Percentiles rank a stretch among this genome's conserved stretches.
Evolutionary conservation across 2,888 invertebrate species (phyloP).

Genomic region (Drosophila suboccidentalis): DNA sequence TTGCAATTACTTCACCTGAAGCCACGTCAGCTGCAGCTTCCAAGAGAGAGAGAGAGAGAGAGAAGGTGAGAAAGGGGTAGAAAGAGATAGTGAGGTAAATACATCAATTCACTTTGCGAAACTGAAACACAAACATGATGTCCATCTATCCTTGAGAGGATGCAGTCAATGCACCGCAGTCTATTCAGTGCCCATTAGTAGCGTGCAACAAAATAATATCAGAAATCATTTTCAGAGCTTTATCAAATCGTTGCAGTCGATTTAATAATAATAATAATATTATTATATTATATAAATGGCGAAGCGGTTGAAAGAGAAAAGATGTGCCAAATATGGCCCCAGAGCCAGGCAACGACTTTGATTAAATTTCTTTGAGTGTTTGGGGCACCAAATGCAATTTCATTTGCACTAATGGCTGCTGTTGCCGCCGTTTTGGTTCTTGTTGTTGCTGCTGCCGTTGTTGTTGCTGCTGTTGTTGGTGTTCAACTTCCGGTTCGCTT

Average conservation of each 20-base stretch:
- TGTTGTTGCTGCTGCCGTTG: slow-evolving; percentile 35
- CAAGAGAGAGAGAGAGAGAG: too few species aligned
- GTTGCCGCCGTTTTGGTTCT: slow-evolving; percentile 41
- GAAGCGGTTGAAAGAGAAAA: slow-evolving; percentile 19
- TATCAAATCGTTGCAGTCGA: slow-evolving; percentile 56
- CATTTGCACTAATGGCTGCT: slow-evolving; percentile 82
- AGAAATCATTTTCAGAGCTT: slow-evolving; percentile 42
- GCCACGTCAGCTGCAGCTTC: slow-evolving; percentile 1
- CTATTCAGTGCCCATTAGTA: background rate
- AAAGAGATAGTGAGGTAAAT: background rate
- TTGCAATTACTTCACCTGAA: slow-evolving; percentile 32
- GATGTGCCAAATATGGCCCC: slow-evolving; percentile 52
- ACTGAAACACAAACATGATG: slow-evolving; percentile 5
- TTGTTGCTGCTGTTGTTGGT: slow-evolving; percentile 38
- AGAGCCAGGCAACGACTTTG: slow-evolving; percentile 56
- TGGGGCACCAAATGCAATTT: slow-evolving; percentile 79
- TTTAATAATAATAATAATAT: slow-evolving; percentile 68
- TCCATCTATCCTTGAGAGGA: background rate
- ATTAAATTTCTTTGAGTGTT: slow-evolving; percentile 82
- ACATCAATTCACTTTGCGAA: slow-evolving; percentile 1
- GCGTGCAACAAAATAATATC: slow-evolving; percentile 32
- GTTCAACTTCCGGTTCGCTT: slow-evolving; percentile 78
- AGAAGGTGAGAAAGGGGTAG: background rate
- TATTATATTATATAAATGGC: slow-evolving; percentile 18
- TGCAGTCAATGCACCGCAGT: background rate